phyloP scores from a whole-genome alignment of 2,113 vertebrate species.

The Trichomycterus rosablanca region DNA sequence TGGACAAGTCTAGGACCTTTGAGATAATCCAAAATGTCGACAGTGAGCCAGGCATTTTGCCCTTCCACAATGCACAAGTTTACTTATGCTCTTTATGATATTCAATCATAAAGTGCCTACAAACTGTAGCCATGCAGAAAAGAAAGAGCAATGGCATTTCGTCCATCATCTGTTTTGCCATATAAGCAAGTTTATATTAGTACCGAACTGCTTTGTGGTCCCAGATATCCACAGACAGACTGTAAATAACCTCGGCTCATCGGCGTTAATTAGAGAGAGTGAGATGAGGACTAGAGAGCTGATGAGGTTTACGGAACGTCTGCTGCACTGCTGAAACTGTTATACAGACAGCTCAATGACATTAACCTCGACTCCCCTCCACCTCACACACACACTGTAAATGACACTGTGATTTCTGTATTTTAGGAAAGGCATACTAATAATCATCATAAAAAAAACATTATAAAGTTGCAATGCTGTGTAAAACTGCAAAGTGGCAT shows the following conservation, averaged over 20 bases:
- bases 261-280: not conserved
- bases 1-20: too few relatives aligned
- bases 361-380: not conserved
- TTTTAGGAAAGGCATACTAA: too few relatives aligned
- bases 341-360: too few relatives aligned
- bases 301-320: conserved; percentile 38
- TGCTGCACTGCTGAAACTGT: conserved; percentile 12
- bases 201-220: too few relatives aligned
- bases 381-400: conserved; percentile 2
- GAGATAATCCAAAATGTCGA: too few relatives aligned
- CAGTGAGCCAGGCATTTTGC: too few relatives aligned
- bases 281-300: not conserved
- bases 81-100: too few relatives aligned
- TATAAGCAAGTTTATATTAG: not conserved
- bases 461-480: too few relatives aligned
- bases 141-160: not conserved
- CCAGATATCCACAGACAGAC: not conserved
- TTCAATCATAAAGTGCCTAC: too few relatives aligned
- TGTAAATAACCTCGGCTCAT: conserved; percentile 29
- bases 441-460: too few relatives aligned
- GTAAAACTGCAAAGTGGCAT: not conserved
- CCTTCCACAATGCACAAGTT: too few relatives aligned
- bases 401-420: too few relatives aligned
- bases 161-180: not conserved
- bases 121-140: not conserved